These are phyloP conservation scores for Fopius arisanus DNA, from an alignment of 1,140 invertebrate genomes.

Conservation along the genomic window DNA sequence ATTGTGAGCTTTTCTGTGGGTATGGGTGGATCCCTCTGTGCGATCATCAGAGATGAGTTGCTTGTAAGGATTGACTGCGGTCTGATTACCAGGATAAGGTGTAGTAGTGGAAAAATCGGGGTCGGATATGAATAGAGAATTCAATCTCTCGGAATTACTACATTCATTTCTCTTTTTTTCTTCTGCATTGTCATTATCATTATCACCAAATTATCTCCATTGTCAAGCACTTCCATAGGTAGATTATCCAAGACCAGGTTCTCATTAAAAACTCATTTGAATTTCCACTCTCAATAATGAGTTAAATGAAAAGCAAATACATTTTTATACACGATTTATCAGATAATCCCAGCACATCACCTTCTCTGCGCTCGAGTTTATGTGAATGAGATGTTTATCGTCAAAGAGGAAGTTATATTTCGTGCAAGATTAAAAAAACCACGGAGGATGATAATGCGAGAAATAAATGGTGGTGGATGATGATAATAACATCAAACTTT, in stretches of 20 bases:
- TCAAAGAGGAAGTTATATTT: too few species aligned
- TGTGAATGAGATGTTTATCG: too few species aligned
- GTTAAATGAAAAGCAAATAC: too few species aligned
- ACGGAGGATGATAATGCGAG: constrained; percentile 10
- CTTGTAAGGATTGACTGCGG: not conserved
- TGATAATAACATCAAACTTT: constrained; percentile 65
- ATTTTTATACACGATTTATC: too few species aligned
- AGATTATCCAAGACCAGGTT: too few species aligned
- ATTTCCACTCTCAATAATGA: too few species aligned
- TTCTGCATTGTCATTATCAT: constrained; percentile 31
- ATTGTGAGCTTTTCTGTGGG: constrained; percentile 32
- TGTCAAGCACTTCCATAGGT: too few species aligned
- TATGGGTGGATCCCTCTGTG: not conserved
- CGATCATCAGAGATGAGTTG: not conserved
- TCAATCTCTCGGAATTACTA: not conserved
- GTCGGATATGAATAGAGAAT: not conserved
- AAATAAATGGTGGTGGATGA: constrained; percentile 24
- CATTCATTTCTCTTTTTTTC: too few species aligned
- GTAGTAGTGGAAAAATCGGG: not conserved
- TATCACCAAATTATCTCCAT: too few species aligned
- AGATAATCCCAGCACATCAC: too few species aligned
- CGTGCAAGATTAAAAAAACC: not conserved
- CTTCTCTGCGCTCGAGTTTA: too few species aligned
- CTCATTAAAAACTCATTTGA: too few species aligned
- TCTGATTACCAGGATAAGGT: not conserved